Conservation (phyloP, 2,113 vertebrate species). For the Peucedramus taeniatus region DNA sequence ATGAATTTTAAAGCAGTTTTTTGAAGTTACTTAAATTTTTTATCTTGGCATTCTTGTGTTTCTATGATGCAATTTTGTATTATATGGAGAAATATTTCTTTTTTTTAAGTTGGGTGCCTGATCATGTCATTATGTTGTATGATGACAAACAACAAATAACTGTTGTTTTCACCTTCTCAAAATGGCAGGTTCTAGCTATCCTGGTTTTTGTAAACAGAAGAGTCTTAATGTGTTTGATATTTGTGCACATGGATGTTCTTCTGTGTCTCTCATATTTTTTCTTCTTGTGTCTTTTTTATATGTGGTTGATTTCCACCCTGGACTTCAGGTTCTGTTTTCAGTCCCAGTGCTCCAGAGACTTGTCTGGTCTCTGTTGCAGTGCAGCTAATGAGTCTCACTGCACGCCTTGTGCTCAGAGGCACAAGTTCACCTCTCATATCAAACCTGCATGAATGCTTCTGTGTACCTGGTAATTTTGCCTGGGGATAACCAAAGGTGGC, state of each 20-base stretch:
- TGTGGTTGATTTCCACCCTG: neutral
- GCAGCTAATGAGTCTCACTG: neutral
- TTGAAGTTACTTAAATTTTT: neutral
- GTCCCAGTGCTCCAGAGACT: neutral
- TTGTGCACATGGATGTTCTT: neutral
- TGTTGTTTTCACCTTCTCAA: neutral
- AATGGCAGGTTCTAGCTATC: neutral
- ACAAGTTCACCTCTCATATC: fast-evolving
- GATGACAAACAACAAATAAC: neutral
- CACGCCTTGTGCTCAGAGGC: neutral
- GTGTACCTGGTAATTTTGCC: neutral
- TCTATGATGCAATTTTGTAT: neutral
- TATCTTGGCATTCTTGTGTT: neutral
- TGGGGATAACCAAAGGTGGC: neutral
- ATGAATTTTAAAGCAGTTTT: neutral
- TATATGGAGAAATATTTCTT: neutral
- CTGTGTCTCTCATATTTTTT: neutral
- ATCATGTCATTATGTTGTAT: fast-evolving
- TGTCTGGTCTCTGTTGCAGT: neutral
- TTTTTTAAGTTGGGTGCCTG: neutral
- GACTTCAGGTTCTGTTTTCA: neutral
- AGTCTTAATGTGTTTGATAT: neutral
- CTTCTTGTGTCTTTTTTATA: neutral
- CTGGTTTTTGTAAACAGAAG: neutral
- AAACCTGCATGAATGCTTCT: neutral